Base-by-base conservation (phyloP, 2,113 vertebrate genomes). In the Setophaga kirtlandii region DNA sequence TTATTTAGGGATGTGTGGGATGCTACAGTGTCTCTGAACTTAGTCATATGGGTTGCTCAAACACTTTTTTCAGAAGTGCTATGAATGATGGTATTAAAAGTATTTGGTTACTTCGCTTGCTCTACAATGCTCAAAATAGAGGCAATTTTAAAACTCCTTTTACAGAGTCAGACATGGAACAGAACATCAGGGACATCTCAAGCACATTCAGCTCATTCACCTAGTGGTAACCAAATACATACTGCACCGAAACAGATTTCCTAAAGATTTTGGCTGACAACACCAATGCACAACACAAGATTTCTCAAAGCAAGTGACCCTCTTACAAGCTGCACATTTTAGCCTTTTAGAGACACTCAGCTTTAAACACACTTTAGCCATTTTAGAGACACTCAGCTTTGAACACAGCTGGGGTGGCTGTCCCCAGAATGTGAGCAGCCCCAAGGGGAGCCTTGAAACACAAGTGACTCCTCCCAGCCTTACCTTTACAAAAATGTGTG, bases 401-500 rank as follows among this genome's bases (percentile, higher is more conserved):
- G 39, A 84, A 7, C 20, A 83, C 31, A 68, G 70, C 24, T 50
- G 10, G 24, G 13, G 11, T 12, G 5, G 22, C 4, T 41, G 31
- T 25, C 21, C 23, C 49, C 49, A 42, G 65, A 28, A 64, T 14
- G 4, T 13, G 22, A 71, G 42, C 25, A 78, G 52, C 17, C 39
- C 12, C 69, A 37, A 21, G 30, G 42, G 8, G 5, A 91, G 10
- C 18, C 53, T 92, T 75, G 37, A 60, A 58, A 59, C 20, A 80
- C 24, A 58, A 23, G 23, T 27, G 19, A 14, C 10, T 79, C 50
- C 60, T 59, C 78, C 33, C 5, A 21, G 46, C 21, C 94, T 90
- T 93, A 99, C 99, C 99, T 99, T 99, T 67, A 99, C 98, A 93
- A 99, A 99, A 87, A 99, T 99, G 79, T 99, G 98, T 14, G 99